A percentile compares a stretch with the other conserved stretches of the same genome.
These are phyloP conservation scores for Mythimna loreyi DNA, from an alignment of 2,888 invertebrate species.

Conservation along the genomic window DNA sequence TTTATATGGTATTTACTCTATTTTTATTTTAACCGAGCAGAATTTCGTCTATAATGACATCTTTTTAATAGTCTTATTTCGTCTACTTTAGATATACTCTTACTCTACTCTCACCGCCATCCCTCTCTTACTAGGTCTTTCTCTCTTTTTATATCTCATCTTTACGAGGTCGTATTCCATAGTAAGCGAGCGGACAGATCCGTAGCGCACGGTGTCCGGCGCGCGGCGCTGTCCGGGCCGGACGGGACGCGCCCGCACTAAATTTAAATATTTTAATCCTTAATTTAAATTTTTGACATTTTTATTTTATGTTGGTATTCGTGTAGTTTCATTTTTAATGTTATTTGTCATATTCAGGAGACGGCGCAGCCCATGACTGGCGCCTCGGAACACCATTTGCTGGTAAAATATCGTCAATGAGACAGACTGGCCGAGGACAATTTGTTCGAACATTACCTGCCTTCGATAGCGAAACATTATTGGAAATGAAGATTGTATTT, in stretches of 20 bases:
- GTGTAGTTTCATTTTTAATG: constrained; percentile 90
- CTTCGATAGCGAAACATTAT: constrained; percentile 61
- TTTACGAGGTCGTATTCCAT: constrained; percentile 70
- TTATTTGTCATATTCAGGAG: constrained; percentile 90
- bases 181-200: constrained; percentile 49
- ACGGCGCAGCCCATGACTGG: constrained; percentile 82
- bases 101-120: too few species aligned
- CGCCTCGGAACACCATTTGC: constrained; percentile 82
- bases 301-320: constrained; percentile 91
- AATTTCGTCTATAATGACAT: too few species aligned
- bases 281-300: constrained; percentile 91
- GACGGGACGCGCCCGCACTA: constrained; percentile 87
- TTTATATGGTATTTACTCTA: too few species aligned
- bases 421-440: constrained; percentile 62
- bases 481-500: constrained; percentile 51
- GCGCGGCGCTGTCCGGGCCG: constrained; percentile 66
- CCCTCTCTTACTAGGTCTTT: too few species aligned
- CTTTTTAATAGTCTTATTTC: background rate
- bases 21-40: background rate
- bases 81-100: too few species aligned
- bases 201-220: constrained; percentile 64
- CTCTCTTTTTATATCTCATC: background rate
- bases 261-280: constrained; percentile 91
- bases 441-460: constrained; percentile 59
- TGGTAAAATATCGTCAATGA: constrained; percentile 75